phyloP scores from a whole-genome alignment of 2,888 invertebrate genomes.

The Coelopa pilipes region DNA sequence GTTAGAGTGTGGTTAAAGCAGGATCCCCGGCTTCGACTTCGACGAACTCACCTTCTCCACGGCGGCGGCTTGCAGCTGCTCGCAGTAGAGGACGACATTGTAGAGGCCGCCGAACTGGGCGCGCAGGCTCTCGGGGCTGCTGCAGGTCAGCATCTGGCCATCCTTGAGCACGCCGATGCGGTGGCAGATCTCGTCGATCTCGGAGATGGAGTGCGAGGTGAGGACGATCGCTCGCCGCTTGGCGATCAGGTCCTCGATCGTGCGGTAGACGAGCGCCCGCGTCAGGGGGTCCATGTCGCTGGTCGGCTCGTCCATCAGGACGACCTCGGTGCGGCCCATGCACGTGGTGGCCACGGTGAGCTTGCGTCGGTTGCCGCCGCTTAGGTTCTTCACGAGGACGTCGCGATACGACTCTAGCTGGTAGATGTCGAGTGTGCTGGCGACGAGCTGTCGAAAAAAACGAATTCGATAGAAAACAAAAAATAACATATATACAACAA shows the following conservation, averaged over 20 bases:
- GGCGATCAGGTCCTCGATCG: constrained; percentile 60
- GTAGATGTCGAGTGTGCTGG: constrained; percentile 59
- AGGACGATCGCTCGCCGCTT: constrained; percentile 63
- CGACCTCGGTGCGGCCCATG: constrained; percentile 77
- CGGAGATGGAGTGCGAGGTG: constrained; percentile 66
- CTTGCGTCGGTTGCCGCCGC: constrained; percentile 81
- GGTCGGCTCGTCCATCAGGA: constrained; percentile 82
- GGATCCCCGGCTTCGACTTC: no score
- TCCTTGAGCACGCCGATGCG: constrained; percentile 65
- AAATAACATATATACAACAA: not conserved
- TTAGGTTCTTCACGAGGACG: constrained; percentile 64
- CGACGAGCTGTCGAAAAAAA: constrained; percentile 51
- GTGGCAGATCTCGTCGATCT: constrained; percentile 65
- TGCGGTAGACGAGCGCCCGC: constrained; percentile 62
- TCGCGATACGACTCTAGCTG: constrained; percentile 63
- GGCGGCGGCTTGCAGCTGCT: constrained; percentile 52
- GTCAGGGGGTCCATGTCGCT: constrained; percentile 76
- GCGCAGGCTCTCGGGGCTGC: constrained; percentile 60
- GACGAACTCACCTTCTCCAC: constrained; percentile 53
- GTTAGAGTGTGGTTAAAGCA: no score
- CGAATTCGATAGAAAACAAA: constrained; percentile 23
- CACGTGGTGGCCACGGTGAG: constrained; percentile 81
- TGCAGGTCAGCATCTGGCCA: constrained; percentile 63
- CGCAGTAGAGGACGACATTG: constrained; percentile 60
- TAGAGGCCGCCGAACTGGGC: constrained; percentile 63